Base-by-base conservation (phyloP, 2,113 vertebrate species). In the Gobius niger region DNA sequence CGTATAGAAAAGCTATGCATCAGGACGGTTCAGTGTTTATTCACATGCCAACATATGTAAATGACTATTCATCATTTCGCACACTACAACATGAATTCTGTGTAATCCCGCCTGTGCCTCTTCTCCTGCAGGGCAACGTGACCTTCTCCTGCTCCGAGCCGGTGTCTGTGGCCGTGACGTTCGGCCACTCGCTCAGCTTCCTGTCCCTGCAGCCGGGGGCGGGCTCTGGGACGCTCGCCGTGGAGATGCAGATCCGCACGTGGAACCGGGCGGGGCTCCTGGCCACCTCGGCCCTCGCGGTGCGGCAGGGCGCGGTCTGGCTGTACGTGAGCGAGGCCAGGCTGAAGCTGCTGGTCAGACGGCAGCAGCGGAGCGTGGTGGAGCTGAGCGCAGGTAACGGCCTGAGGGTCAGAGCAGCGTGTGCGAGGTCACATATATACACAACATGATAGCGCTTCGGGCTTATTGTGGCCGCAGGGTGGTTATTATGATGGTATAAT, bases 181-280 rank as follows among this genome's bases (percentile, higher is more conserved):
- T 99, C 81, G 84, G 91, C 13, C 92, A 93, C 82, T 74, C 93
- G 66, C 90, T 81, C 19, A 97, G 96, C 86, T 97, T 94, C 80
- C 89, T 98, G 40, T 88, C 89, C 4, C 52, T 54, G 52, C 0
- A 98, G 69, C 92, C 92, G 0, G 92, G 86, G 12, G 72, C 70
- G 44, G 41, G 82, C 56, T 46, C 74, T 1, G 68, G 78, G 84
- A 72, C 70, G 0, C 44, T 94, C 54, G 84, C 86, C 3, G 73
- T 95, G 51, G 84, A 74, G 46, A 94, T 99, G 82, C 93, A 98
- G 62, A 96, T 98, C 86, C 92, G 95, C 51, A 98, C 96, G 0
- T 99, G 97, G 97, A 98, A 98, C 86, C 92, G 90, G 53, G 93
- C 82, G 0, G 97, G 96, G n/a, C 91, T 96, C 60, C 87, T 99